Base-by-base conservation (phyloP, 2,888 invertebrate genomes). In the Girardia tigrina region DNA sequence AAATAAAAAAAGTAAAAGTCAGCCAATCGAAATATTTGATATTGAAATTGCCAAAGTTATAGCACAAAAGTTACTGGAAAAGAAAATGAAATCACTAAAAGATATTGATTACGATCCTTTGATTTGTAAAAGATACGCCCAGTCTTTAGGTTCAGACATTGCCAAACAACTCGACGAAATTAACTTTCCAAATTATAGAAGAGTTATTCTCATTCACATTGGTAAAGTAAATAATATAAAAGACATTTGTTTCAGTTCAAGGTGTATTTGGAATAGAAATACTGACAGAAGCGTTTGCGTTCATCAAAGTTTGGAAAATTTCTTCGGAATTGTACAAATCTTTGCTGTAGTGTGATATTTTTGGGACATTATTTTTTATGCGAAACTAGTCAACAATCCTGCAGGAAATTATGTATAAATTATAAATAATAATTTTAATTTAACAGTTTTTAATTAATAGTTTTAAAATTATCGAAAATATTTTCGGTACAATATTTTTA, bases 201-300 rank as follows among this genome's bases (percentile, higher is more conserved):
- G 56, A 56, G n/a, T 56, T n/a, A 56, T 56, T 12, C n/a, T 56
- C 23, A 56, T 56, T 20, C 56, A 56, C 23, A 12, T 56, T 56
- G 56, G 56, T 12, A 56, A 23, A 16, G n/a, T 56, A 20, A n/a
- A 8, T 56, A 56, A 56, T 23, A 20, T 56, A 56, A 56, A 56
- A 56, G 56, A 56, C 56, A 56, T 56, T 56, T 56, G 4, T n/a
- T 56, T 56, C 56, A 56, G 56, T 56, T 56, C 56, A 56, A 56
- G 56, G n/a, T 56, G 56, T 56, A n/a, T 56, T 2, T 56, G 56
- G 56, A 56, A 23, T 56, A 56, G 23, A n/a, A 56, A n/a, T n/a
- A 56, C 56, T 8, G 56, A 56, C n/a, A 4, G n/a, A 56, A 56
- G 8, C 23, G n/a, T 56, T 23, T 56, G 56, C 23, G 56, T 56